phyloP scores from a whole-genome alignment of 2,888 invertebrate genomes.

The Ischnura elegans region DNA sequence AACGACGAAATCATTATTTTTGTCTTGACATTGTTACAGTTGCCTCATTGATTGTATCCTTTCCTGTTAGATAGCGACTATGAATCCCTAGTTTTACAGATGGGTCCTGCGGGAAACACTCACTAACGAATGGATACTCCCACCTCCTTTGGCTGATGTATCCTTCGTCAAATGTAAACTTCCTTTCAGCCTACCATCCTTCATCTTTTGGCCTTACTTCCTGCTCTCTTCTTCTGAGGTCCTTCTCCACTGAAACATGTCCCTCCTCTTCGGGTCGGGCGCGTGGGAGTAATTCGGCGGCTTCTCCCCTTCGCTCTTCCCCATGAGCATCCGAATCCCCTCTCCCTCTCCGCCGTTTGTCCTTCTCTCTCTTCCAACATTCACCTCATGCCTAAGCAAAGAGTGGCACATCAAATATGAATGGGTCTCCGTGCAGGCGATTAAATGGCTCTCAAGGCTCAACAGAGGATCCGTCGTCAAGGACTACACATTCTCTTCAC shows the following conservation, averaged over 20 bases:
- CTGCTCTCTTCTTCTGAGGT: not conserved
- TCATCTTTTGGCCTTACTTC: not conserved
- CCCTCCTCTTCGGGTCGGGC: not conserved
- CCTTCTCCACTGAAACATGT: not conserved
- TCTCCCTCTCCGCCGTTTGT: not conserved
- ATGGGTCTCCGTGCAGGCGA: not conserved
- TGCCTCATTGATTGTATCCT: too few relatives aligned
- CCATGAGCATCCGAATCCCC: too few relatives aligned
- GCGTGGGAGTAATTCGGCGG: not conserved
- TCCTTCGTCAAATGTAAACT: not conserved
- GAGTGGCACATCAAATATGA: not conserved
- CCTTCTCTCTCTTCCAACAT: not conserved
- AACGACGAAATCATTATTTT: too few relatives aligned
- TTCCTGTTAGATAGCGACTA: too few relatives aligned
- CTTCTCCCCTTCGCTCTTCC: too few relatives aligned
- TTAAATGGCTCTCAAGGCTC: not conserved
- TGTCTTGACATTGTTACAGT: too few relatives aligned
- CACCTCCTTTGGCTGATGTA: not conserved
- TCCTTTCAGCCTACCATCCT: not conserved
- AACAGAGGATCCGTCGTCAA: not conserved
- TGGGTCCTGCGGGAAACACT: too few relatives aligned
- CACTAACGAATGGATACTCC: too few relatives aligned
- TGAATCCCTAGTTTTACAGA: too few relatives aligned
- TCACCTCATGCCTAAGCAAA: not conserved
- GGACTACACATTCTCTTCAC: not conserved